Evolutionary conservation across 1,140 invertebrate species (phyloP).

Genomic region (Drosophila bipectinata): DNA sequence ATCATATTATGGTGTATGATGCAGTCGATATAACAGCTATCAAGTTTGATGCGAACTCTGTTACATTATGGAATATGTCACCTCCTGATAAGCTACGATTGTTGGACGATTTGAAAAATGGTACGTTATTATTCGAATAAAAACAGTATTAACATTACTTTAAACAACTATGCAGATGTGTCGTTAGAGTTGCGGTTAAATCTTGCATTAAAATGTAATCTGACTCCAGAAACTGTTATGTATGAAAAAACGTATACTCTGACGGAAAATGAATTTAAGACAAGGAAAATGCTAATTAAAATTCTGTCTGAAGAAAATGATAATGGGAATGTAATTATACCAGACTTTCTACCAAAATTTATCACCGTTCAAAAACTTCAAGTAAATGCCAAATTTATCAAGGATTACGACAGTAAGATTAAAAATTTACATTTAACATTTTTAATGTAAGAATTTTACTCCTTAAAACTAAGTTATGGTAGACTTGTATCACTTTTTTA

Average conservation of each 20-base stretch:
- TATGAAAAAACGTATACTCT: conserved; percentile 48
- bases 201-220: conserved; percentile 39
- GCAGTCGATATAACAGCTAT: conserved; percentile 92
- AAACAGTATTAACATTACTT: conserved; percentile 16
- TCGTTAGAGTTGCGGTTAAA: conserved; percentile 14
- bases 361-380: conserved; percentile 87
- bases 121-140: conserved; percentile 61
- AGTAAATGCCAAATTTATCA: conserved; percentile 40
- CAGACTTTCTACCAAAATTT: conserved; percentile 91
- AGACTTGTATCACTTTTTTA: too few relatives aligned
- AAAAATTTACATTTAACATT: too few relatives aligned
- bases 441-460: too few relatives aligned
- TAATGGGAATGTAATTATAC: conserved; percentile 84
- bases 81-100: conserved; percentile 92
- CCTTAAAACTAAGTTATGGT: too few relatives aligned
- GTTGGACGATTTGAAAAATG: conserved; percentile 83
- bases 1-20: conserved; percentile 94
- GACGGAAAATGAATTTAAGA: conserved; percentile 28
- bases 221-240: conserved; percentile 17
- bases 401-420: conserved; percentile 55
- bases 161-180: neutral
- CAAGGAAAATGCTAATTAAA: conserved; percentile 85
- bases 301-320: conserved; percentile 84
- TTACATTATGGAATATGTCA: conserved; percentile 95
- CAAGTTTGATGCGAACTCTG: conserved; percentile 92